A percentile compares a stretch with the other conserved stretches of the same genome.
phyloP scores from a whole-genome alignment of 2,797 vertebrate species.

The Sebastes nivosus region DNA sequence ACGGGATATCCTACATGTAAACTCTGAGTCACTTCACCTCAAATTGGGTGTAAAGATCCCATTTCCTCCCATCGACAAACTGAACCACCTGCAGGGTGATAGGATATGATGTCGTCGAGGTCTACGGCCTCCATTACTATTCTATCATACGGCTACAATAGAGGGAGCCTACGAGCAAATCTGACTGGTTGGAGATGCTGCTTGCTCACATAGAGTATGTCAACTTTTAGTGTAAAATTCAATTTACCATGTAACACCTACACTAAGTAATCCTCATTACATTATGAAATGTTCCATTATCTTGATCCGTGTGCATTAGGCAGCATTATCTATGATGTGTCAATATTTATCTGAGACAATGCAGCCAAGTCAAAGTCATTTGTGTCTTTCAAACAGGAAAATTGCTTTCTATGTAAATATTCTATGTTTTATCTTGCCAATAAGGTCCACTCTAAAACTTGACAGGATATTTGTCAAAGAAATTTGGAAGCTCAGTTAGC shows the following conservation, averaged over 20 bases:
- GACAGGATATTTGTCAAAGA: not conserved
- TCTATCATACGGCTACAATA: conserved; percentile 46
- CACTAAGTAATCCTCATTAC: not conserved
- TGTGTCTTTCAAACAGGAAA: not conserved
- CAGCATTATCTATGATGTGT: not conserved
- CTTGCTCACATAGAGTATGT: not conserved
- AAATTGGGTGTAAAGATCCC: conserved; percentile 99
- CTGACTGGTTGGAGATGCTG: not conserved
- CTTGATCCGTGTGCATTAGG: not conserved
- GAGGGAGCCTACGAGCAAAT: not conserved
- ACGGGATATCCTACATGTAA: conserved; percentile 94
- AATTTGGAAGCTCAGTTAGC: not conserved
- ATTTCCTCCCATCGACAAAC: conserved; percentile 98
- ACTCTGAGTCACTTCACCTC: conserved; percentile 98
- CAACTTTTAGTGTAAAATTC: not conserved
- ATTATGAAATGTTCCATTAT: not conserved
- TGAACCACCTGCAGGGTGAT: conserved; percentile 93
- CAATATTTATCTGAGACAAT: not conserved
- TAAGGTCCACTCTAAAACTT: not conserved
- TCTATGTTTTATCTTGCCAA: not conserved
- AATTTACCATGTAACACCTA: not conserved
- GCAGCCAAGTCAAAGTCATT: not conserved
- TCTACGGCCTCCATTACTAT: conserved; percentile 45
- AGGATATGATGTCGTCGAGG: conserved; percentile 80
- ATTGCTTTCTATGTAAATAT: not conserved